Conservation (phyloP, 2,888 invertebrate species). For the Eupithecia exiguata region DNA sequence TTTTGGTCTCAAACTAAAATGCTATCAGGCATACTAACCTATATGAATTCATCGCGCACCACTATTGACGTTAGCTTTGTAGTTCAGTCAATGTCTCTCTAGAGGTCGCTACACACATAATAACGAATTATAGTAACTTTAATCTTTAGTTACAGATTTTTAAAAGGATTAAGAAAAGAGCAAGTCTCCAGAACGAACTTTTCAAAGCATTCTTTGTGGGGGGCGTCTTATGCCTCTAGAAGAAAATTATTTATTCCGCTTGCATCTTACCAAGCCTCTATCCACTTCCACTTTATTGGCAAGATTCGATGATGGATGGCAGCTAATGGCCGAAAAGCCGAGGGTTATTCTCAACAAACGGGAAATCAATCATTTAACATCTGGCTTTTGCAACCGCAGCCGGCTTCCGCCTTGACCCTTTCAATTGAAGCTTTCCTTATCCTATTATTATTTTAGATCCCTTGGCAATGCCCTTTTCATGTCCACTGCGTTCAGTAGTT, state of each 20-base stretch:
- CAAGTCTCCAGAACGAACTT: not conserved
- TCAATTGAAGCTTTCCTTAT: not conserved
- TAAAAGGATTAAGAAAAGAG: not conserved
- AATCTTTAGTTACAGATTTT: too few species aligned
- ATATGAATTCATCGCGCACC: too few species aligned
- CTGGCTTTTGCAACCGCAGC: constrained; percentile 7
- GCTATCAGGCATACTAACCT: not conserved
- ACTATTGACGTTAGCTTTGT: too few species aligned
- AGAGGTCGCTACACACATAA: too few species aligned
- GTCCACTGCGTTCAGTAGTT: not conserved
- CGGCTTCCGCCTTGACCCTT: constrained; percentile 3
- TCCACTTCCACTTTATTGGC: not conserved
- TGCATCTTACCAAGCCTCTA: not conserved
- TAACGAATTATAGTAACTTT: too few species aligned
- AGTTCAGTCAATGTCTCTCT: too few species aligned
- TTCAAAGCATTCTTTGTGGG: not conserved
- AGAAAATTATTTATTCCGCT: not conserved
- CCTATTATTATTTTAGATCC: not conserved
- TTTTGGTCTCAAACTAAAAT: not conserved
- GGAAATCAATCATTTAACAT: constrained; percentile 17
- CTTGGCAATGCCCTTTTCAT: not conserved
- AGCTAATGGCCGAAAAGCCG: constrained; percentile 13
- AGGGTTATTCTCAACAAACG: constrained; percentile 4
- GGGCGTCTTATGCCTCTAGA: not conserved
- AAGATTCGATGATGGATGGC: constrained; percentile 14